Evolutionary conservation across 2,113 vertebrate species (phyloP), one percentile per base, ranked within the genome.

Genomic region (Paramormyrops kingsleyae): DNA sequence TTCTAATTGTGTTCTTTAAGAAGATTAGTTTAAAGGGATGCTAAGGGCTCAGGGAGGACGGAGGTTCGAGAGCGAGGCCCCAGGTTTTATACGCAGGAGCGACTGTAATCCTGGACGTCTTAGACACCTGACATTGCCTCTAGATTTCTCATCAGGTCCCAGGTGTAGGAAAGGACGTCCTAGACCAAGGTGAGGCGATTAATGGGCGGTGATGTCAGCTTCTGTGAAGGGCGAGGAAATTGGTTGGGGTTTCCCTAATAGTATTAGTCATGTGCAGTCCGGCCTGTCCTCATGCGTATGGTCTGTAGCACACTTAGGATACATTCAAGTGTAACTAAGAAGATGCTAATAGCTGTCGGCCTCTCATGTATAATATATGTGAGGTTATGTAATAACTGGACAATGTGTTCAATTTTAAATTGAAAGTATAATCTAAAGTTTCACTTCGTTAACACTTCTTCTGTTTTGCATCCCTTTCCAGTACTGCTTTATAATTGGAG

Each of bases 11-110:
- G 89, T 84, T 90, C 27, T 90, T 80, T 35, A 70, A 91, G 85
- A 90, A 49, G 90, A 92, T 93, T 91, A 91, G 39, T 50, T 91
- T 91, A 88, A 91, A 83, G 89, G 88, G 89, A 90, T 92, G 49
- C 85, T 27, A 1, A 84, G 59, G 80, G 39, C 53, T 83, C 85
- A 87, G 86, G 84, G 88, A 90, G 62, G 59, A 52, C 44, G 49
- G 46, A 2, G 47, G 15, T 17, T 8, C 21, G 13, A 46, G 13
- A 2, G 2, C 5, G 53, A 7, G 27, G 21, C 49, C 15, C 24
- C 0, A 8, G 50, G 56, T 12, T 56, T 62, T 1, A 53, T n/a
- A 84, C 62, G 56, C 42, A 70, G 53, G 42, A 87, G 87, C 35
- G 12, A 87, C 35, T 42, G 31, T 80, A 39, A 80, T 80, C 74